phyloP scores from a whole-genome alignment of 2,113 vertebrate genomes.

The Strix aluco region DNA sequence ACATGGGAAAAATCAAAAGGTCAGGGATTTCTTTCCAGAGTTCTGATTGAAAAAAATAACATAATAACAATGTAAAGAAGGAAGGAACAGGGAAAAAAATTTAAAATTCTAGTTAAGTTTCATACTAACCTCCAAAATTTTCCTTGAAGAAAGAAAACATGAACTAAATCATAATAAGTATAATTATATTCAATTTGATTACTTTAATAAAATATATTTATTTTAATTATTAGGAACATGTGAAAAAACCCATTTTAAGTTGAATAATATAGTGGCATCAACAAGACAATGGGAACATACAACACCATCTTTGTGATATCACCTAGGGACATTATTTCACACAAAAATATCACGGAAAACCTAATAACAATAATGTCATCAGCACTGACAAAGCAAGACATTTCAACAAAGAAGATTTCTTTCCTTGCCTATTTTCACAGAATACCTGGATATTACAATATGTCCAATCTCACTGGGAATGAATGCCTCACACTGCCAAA shows the following conservation, averaged over 20 bases:
- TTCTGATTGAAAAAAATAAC: not conserved
- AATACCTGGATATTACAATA: not conserved
- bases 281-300: not conserved
- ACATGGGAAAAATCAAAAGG: slow-evolving; percentile 6
- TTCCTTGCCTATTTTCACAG: not conserved
- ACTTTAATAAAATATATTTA: not conserved
- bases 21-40: not conserved
- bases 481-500: not conserved
- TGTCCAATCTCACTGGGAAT: not conserved
- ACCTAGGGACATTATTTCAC: not conserved
- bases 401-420: not conserved
- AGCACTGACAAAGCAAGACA: not conserved
- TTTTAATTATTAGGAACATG: not conserved
- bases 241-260: not conserved
- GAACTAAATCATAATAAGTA: not conserved
- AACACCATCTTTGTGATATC: not conserved
- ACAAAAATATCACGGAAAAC: not conserved
- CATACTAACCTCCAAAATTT: not conserved
- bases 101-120: not conserved
- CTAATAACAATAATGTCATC: not conserved
- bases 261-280: not conserved
- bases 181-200: not conserved
- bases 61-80: not conserved
- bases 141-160: not conserved
- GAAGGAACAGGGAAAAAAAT: not conserved